Evolutionary conservation across 1,140 invertebrate genomes (phyloP), one percentile per base, ranked within the genome.

Genomic region (Pseudomyrmex pallidus): DNA sequence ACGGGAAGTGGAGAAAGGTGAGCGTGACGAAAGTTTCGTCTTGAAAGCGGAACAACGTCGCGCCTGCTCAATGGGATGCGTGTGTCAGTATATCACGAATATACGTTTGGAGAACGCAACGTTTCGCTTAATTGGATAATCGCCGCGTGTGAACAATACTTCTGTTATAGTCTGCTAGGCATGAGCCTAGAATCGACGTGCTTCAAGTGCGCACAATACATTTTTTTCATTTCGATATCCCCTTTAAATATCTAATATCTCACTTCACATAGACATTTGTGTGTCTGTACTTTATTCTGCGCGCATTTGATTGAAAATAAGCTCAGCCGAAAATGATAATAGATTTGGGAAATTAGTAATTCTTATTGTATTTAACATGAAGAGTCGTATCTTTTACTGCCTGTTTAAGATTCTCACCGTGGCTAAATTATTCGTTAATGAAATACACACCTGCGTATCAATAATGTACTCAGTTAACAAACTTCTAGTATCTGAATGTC

Each of bases 1-100:
- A 61, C 20, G 76, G 66, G 52, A 59, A 82, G 78, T 82, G 78
- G 78, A 82, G 67, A 82, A 73, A 74, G 70, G 70, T 74, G 70
- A 82, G 68, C 59, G 48, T 74, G 68, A 82, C 78, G 78, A 78
- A 78, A 78, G 76, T 44, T 44, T 20, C 64, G 66, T 59, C 74
- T 78, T 35, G 76, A 80, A 80, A 80, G 76, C 76, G 66, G 76
- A 80, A 80, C 76, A 20, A 68, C 52, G 35, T 78, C 9, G 35
- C n/a, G 35, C n/a, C 48, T 22, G 64, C 20, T 70, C 52, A 78
- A 78, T 78, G 54, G 20, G 44, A 70, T 15, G 76, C 76, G 66
- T 61, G 35, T 67, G 59, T 70, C 50, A 54, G 50, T 13, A 35
- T 67, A 25, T 22, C 66, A 54, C 54, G 35, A 20, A 20, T 80